These are phyloP conservation scores for Delia radicum DNA, from an alignment of 1,140 invertebrate species.

Conservation along the genomic window DNA sequence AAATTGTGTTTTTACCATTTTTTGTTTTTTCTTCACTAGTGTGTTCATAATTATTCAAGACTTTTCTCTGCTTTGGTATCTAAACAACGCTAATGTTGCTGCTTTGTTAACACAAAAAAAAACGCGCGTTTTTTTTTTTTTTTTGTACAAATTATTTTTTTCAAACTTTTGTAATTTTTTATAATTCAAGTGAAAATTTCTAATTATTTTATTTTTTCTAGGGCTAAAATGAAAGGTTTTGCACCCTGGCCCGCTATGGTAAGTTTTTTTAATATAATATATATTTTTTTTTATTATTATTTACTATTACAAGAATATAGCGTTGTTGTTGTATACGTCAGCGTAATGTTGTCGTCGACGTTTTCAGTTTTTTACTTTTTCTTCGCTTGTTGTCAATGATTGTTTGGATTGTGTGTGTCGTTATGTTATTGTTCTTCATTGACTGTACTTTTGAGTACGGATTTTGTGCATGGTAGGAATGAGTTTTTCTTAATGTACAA, in stretches of 20 bases:
- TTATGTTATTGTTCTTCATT: constrained; percentile 52
- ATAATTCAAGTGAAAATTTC: neutral
- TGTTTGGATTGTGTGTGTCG: constrained; percentile 33
- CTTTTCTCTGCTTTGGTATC: neutral
- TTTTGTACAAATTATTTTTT: neutral
- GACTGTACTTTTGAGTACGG: constrained; percentile 32
- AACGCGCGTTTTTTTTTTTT: neutral
- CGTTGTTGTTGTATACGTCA: neutral
- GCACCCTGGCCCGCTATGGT: constrained; percentile 91
- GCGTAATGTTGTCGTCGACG: neutral
- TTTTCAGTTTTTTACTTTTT: constrained; percentile 12
- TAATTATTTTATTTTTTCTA: constrained; percentile 62
- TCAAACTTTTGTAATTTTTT: neutral
- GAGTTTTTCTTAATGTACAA: too few species aligned
- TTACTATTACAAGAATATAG: neutral
- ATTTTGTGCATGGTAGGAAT: neutral
- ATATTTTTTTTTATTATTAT: neutral
- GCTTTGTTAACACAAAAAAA: neutral
- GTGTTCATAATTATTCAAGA: neutral
- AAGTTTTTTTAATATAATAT: constrained; percentile 58
- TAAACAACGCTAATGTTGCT: neutral
- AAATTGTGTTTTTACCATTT: neutral
- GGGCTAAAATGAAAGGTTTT: constrained; percentile 95
- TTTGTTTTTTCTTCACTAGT: neutral
- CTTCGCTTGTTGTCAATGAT: constrained; percentile 33